Conservation (phyloP, 2,888 invertebrate genomes). For the Mesoligia furuncula region DNA sequence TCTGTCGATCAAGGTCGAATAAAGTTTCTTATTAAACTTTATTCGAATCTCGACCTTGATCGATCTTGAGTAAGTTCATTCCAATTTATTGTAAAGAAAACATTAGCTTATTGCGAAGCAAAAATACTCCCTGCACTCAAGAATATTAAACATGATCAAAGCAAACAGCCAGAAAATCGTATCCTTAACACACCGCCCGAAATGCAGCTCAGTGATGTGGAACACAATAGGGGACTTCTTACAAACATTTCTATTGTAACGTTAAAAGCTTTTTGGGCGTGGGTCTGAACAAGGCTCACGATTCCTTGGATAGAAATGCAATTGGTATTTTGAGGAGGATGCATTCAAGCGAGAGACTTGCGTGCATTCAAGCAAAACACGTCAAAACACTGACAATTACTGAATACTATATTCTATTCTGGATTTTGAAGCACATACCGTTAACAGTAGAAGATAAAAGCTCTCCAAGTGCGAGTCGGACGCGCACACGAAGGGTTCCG, state of each 20-base stretch:
- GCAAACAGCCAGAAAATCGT: conserved; percentile 40
- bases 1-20: conserved; percentile 25
- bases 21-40: neutral
- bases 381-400: neutral
- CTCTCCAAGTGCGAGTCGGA: too few relatives aligned
- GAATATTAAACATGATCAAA: conserved; percentile 42
- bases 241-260: conserved; percentile 40
- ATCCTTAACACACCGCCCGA: conserved; percentile 37
- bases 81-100: conserved; percentile 3
- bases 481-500: too few relatives aligned
- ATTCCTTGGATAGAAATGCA: conserved; percentile 1
- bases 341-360: conserved; percentile 6
- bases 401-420: neutral
- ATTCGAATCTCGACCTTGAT: too few relatives aligned
- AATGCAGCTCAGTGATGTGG: conserved; percentile 48
- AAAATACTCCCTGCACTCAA: conserved; percentile 31
- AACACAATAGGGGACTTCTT: conserved; percentile 41
- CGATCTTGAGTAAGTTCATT: neutral
- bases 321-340: neutral
- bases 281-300: neutral
- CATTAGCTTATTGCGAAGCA: conserved; percentile 6
- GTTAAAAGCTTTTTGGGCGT: conserved; percentile 37
- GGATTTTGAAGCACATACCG: neutral
- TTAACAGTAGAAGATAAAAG: neutral
- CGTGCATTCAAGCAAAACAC: neutral